A percentile compares a stretch with the other conserved stretches of the same genome.
Evolutionary conservation across 2,888 invertebrate species (phyloP).

Genomic region (Elmis aenea): DNA sequence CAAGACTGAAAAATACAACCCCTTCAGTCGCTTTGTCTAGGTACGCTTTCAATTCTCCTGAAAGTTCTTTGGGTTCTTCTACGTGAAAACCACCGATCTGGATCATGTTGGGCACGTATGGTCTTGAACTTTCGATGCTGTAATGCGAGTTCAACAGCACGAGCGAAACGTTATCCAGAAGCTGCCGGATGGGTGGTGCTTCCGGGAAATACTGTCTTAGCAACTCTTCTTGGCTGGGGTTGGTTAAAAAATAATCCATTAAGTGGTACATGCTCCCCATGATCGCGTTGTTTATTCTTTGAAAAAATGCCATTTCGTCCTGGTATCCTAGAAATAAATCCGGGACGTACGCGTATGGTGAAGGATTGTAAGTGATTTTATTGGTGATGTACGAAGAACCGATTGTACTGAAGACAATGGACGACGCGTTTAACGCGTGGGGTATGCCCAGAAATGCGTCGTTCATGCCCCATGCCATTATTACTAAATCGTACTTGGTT

Average conservation of each 20-base stretch:
- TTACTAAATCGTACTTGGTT: slow-evolving; percentile 28
- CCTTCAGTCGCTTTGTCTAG: slow-evolving; percentile 52
- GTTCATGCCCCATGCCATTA: slow-evolving; percentile 29
- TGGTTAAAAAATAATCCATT: slow-evolving; percentile 9
- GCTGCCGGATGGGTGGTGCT: slow-evolving; percentile 27
- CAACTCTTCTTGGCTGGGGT: slow-evolving; percentile 21
- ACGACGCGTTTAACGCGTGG: slow-evolving; percentile 29
- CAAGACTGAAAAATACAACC: slow-evolving; percentile 56
- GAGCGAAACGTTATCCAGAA: slow-evolving; percentile 28
- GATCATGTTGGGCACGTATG: slow-evolving; percentile 52
- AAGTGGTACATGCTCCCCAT: slow-evolving; percentile 6
- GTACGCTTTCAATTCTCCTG: slow-evolving; percentile 48
- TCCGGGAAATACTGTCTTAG: slow-evolving; percentile 28
- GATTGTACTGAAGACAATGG: slow-evolving; percentile 26
- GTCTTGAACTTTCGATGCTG: slow-evolving; percentile 48
- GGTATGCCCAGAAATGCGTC: slow-evolving; percentile 32
- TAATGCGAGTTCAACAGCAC: slow-evolving; percentile 43
- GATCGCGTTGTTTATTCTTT: slow-evolving; percentile 32
- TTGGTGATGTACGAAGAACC: slow-evolving; percentile 21
- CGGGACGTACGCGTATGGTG: slow-evolving; percentile 35
- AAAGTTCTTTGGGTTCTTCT: slow-evolving; percentile 29
- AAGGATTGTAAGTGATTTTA: slow-evolving; percentile 26
- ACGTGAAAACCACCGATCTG: slow-evolving; percentile 56
- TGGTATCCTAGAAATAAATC: slow-evolving; percentile 23
- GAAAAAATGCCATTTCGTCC: slow-evolving; percentile 34